These are phyloP conservation scores for Anagrus nilaparvatae DNA, from an alignment of 1,140 invertebrate genomes.

Conservation along the genomic window DNA sequence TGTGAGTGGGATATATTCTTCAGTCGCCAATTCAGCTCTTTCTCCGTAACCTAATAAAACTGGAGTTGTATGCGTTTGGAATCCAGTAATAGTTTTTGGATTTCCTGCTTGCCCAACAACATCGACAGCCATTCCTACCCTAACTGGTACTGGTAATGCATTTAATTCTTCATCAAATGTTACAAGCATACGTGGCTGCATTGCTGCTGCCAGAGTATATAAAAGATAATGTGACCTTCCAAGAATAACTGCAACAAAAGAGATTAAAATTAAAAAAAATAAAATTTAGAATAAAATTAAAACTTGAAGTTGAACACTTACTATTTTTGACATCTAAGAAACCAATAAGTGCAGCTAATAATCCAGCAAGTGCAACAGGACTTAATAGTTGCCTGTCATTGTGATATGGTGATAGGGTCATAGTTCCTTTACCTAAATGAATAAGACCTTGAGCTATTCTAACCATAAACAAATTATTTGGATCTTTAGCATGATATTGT, in stretches of 20 bases:
- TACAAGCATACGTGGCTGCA: slow-evolving; percentile 98
- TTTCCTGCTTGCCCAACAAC: slow-evolving; percentile 99
- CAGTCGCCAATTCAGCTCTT: slow-evolving; percentile 94
- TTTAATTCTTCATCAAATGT: slow-evolving; percentile 96
- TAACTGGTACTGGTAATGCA: slow-evolving; percentile 88
- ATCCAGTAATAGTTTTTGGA: slow-evolving; percentile 98
- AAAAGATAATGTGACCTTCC: slow-evolving; percentile 94
- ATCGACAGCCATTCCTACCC: slow-evolving; percentile 98
- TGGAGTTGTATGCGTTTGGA: slow-evolving; percentile 98
- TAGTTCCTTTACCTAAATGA: slow-evolving; percentile 97
- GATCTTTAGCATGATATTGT: slow-evolving; percentile 96
- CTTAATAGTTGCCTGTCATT: slow-evolving; percentile 91
- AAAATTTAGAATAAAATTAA: slow-evolving; percentile 8
- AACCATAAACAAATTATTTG: slow-evolving; percentile 97
- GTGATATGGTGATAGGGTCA: slow-evolving; percentile 96
- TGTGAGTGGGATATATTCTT: slow-evolving; percentile 91
- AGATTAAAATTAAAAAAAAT: slow-evolving; percentile 4
- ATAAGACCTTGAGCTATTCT: slow-evolving; percentile 97
- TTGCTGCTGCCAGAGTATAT: slow-evolving; percentile 90
- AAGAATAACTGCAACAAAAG: slow-evolving; percentile 70
- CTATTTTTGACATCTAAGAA: slow-evolving; percentile 96
- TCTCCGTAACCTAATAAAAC: slow-evolving; percentile 95
- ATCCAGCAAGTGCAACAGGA: slow-evolving; percentile 88
- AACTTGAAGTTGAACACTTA: slow-evolving; percentile 43
- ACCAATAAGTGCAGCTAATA: slow-evolving; percentile 83